phyloP scores from a whole-genome alignment of 2,888 invertebrate genomes.

The Scaptomyza flava region DNA sequence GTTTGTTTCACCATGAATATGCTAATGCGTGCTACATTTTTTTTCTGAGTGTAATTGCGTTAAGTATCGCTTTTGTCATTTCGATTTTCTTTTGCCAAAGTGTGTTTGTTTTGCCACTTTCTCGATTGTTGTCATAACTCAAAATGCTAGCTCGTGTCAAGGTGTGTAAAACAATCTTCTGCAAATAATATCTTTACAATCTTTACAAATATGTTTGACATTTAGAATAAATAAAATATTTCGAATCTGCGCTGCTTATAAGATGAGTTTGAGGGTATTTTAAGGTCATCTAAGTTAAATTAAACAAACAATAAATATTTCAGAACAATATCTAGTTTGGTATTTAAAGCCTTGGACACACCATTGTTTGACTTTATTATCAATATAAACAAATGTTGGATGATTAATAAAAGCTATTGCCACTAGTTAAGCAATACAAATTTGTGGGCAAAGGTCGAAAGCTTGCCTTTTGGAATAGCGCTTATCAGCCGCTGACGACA shows the following conservation, averaged over 20 bases:
- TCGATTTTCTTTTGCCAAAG: slow-evolving; percentile 5
- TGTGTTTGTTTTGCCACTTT: slow-evolving; percentile 25
- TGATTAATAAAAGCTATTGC: slow-evolving; percentile 48
- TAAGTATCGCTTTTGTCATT: slow-evolving; percentile 5
- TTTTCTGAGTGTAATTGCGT: not conserved
- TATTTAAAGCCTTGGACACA: slow-evolving; percentile 4
- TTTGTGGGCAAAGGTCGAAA: slow-evolving; percentile 55
- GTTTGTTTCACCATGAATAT: too few species aligned
- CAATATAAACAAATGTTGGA: slow-evolving; percentile 20
- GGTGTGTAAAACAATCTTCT: not conserved
- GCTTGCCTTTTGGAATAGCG: slow-evolving; percentile 7
- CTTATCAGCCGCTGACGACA: slow-evolving; percentile 56
- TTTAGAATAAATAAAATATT: not conserved
- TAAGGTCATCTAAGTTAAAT: not conserved
- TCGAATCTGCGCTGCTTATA: not conserved
- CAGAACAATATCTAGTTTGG: not conserved
- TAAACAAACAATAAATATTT: not conserved
- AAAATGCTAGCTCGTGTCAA: slow-evolving; percentile 7
- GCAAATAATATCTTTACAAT: slow-evolving; percentile 3
- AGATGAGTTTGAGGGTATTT: not conserved
- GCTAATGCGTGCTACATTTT: too few species aligned
- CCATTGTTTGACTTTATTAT: not conserved
- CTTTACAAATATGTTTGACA: not conserved
- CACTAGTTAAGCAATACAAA: slow-evolving; percentile 10
- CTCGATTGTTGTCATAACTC: slow-evolving; percentile 7